phyloP scores from a whole-genome alignment of 2,797 vertebrate genomes.

The Sciurus vulgaris region DNA sequence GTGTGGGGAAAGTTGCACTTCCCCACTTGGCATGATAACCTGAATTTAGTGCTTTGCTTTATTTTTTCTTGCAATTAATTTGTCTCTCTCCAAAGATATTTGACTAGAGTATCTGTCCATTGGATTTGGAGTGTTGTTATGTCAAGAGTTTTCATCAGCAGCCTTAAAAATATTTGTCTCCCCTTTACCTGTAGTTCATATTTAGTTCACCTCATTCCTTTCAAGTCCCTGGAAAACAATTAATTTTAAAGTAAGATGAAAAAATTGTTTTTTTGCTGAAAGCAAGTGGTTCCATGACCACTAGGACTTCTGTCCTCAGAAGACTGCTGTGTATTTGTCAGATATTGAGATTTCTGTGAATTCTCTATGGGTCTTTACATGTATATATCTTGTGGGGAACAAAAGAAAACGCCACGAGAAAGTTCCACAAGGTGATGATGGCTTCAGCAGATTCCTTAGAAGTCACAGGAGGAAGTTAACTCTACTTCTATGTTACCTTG shows the following conservation, averaged over 20 bases:
- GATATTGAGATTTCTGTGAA: neutral
- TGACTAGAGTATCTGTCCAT: neutral
- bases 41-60: neutral
- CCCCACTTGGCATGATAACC: neutral
- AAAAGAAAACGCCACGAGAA: neutral
- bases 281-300: neutral
- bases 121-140: neutral
- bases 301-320: constrained; percentile 1
- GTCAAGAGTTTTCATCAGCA: neutral
- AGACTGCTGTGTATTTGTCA: neutral
- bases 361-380: neutral
- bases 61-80: neutral
- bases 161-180: neutral
- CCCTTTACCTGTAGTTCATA: neutral
- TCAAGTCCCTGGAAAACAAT: neutral
- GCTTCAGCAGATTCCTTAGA: neutral
- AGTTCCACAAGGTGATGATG: neutral
- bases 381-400: neutral
- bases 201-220: neutral
- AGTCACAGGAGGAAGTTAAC: neutral
- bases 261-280: neutral
- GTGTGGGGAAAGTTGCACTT: neutral
- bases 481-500: neutral
- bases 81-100: neutral
- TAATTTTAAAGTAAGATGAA: constrained; percentile 46